Percentiles rank a stretch among this genome's conserved stretches.
phyloP scores from a whole-genome alignment of 1,140 invertebrate species.

The Pseudomyrmex pallidus region DNA sequence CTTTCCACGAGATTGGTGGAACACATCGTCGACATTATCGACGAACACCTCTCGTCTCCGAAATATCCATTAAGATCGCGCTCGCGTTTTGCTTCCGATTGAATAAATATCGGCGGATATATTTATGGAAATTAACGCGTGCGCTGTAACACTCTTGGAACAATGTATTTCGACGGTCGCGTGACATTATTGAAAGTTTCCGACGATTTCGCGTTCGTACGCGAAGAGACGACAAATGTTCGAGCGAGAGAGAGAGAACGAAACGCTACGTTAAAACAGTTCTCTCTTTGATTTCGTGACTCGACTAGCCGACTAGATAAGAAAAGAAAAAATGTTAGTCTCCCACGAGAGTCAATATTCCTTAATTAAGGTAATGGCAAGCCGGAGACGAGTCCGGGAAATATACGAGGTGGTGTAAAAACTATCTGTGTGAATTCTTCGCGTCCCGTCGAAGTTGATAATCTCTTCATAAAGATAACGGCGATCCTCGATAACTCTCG shows the following conservation, averaged over 20 bases:
- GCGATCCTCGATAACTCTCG: not conserved
- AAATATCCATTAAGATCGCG: not conserved
- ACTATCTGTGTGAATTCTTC: conserved; percentile 1
- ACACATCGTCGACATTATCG: conserved; percentile 62
- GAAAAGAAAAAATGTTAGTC: not conserved
- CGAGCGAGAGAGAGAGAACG: not conserved
- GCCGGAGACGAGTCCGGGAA: not conserved
- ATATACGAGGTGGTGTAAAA: not conserved
- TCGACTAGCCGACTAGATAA: conserved; percentile 22
- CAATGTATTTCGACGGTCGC: not conserved
- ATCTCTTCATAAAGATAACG: conserved; percentile 6
- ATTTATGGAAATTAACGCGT: not conserved
- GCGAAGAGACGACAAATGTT: conserved; percentile 17
- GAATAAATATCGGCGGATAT: conserved; percentile 1
- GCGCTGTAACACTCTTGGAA: too few relatives aligned
- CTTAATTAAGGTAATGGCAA: conserved; percentile 49
- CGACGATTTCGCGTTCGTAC: not conserved
- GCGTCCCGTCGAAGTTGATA: not conserved
- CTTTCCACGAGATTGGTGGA: conserved; percentile 37
- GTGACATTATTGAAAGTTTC: conserved; percentile 6
- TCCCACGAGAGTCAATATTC: conserved; percentile 20
- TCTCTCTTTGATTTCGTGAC: conserved; percentile 39
- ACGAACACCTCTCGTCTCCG: not conserved
- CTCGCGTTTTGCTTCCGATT: conserved; percentile 6
- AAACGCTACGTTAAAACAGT: conserved; percentile 4